phyloP scores from a whole-genome alignment of 2,113 vertebrate species.

The Apaloderma vittatum region DNA sequence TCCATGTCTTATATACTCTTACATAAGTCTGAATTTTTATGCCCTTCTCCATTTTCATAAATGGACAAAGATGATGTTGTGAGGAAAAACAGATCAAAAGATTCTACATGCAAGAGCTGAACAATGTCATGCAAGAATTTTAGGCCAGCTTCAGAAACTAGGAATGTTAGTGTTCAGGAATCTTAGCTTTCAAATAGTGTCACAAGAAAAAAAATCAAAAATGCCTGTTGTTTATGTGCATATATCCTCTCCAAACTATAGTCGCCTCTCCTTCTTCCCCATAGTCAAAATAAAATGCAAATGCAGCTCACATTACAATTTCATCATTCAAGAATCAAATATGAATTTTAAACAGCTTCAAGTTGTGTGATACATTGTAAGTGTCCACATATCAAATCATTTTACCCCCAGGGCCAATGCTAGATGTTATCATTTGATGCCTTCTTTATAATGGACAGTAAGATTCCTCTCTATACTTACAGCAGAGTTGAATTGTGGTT shows the following conservation, averaged over 20 bases:
- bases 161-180: neutral
- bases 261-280: neutral
- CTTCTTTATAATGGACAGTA: neutral
- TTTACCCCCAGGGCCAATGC: neutral
- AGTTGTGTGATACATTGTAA: neutral
- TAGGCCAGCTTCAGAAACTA: neutral
- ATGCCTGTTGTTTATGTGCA: neutral
- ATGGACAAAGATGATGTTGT: neutral
- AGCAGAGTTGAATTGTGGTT: neutral
- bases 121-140: neutral
- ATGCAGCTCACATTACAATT: neutral
- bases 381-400: neutral
- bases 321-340: neutral
- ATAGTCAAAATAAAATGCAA: neutral
- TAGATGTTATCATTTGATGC: neutral
- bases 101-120: neutral
- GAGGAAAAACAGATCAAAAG: neutral
- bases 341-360: neutral
- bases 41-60: neutral
- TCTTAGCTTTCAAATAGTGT: neutral
- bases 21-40: neutral
- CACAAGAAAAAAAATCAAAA: neutral
- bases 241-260: neutral
- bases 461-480: neutral
- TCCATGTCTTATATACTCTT: rapidly evolving